Percentiles rank a stretch among this genome's conserved stretches.
Evolutionary conservation across 2,113 vertebrate species (phyloP).

Genomic region (Podiceps cristatus): DNA sequence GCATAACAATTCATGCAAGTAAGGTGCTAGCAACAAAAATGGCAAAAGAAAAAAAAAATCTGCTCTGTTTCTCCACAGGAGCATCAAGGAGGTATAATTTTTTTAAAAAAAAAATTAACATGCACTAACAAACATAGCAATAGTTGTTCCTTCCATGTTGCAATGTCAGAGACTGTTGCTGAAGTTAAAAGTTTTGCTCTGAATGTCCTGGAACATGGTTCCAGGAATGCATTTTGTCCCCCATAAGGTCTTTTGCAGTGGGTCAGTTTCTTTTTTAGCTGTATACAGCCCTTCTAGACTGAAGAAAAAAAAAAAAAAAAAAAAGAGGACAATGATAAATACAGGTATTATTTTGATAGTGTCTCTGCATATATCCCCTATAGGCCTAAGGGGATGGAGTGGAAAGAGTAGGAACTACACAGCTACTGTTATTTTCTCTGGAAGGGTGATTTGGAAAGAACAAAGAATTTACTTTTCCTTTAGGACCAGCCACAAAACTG

Average conservation of each 20-base stretch:
- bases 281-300: not conserved
- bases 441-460: conserved; percentile 1
- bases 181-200: not conserved
- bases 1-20: not conserved
- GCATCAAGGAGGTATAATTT: not conserved
- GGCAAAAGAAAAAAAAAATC: not conserved
- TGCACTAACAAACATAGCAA: not conserved
- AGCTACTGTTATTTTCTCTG: conserved; percentile 6
- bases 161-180: not conserved
- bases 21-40: not conserved
- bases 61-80: not conserved
- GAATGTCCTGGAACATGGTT: not conserved
- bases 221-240: not conserved
- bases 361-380: not conserved
- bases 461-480: conserved; percentile 21
- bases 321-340: not conserved
- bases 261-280: not conserved
- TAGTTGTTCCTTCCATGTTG: not conserved
- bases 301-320: not conserved
- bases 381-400: not conserved
- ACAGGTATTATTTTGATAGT: not conserved
- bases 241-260: not conserved
- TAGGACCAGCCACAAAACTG: conserved; percentile 18
- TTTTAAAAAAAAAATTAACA: not conserved
- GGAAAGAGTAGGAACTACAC: not conserved